Evolutionary conservation across 2,797 vertebrate genomes (phyloP).

Genomic region (Serranus cabrilla): DNA sequence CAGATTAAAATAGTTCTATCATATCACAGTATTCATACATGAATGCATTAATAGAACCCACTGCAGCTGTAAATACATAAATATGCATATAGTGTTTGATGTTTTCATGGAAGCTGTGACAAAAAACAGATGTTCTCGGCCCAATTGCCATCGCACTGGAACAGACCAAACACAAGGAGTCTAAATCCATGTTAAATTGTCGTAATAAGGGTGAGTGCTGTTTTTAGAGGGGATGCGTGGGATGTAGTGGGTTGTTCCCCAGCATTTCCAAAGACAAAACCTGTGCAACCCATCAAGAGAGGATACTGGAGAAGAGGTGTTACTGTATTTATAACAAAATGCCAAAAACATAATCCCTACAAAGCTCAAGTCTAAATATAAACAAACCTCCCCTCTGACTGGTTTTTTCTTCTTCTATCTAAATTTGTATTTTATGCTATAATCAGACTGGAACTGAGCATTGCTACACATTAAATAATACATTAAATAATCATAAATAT

Average conservation of each 20-base stretch:
- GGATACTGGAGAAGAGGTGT: conserved; percentile 30
- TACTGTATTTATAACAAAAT: conserved; percentile 39
- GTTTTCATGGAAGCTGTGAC: conserved; percentile 46
- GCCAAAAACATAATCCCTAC: conserved; percentile 46
- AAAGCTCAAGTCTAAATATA: conserved; percentile 38
- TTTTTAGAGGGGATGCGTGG: conserved; percentile 52
- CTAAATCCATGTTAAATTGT: conserved; percentile 45
- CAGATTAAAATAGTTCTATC: conserved; percentile 29
- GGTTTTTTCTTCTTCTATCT: not conserved
- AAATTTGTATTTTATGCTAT: not conserved
- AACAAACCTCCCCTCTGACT: conserved; percentile 8
- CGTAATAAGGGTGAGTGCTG: conserved; percentile 36
- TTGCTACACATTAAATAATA: not conserved
- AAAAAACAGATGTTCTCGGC: conserved; percentile 42
- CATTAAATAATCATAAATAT: no score
- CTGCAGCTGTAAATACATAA: conserved; percentile 32
- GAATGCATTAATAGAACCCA: conserved; percentile 20
- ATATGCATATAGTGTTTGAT: conserved; percentile 34
- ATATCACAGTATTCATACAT: conserved; percentile 21
- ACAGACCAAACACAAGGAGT: conserved; percentile 20
- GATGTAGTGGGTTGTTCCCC: conserved; percentile 34
- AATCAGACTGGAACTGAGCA: conserved; percentile 6
- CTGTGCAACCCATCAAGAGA: conserved; percentile 34
- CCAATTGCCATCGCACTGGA: conserved; percentile 10
- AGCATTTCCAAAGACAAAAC: conserved; percentile 42